These are phyloP conservation scores for Lagodon rhomboides DNA, from an alignment of 2,797 vertebrate species.

Conservation along the genomic window DNA sequence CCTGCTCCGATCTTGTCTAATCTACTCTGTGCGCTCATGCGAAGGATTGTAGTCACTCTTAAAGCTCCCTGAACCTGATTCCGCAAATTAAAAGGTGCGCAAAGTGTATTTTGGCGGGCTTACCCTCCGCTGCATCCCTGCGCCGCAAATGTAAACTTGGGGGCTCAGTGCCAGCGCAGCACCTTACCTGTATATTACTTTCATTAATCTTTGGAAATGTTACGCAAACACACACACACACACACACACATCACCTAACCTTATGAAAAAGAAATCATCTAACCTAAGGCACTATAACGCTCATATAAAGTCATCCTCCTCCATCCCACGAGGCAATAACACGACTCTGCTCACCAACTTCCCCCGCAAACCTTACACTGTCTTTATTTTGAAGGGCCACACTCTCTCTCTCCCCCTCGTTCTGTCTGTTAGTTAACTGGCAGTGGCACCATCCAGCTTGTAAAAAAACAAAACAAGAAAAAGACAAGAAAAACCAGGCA, in stretches of 20 bases:
- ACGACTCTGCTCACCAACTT: slow-evolving; percentile 35
- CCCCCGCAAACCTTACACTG: slow-evolving; percentile 34
- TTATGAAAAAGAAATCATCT: slow-evolving; percentile 28
- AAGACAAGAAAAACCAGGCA: slow-evolving; percentile 10
- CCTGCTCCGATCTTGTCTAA: slow-evolving; percentile 25
- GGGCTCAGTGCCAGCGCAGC: neutral
- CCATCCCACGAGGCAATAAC: slow-evolving; percentile 54
- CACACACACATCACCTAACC: neutral
- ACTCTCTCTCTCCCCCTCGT: neutral
- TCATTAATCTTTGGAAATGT: slow-evolving; percentile 56
- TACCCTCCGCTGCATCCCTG: slow-evolving; percentile 29
- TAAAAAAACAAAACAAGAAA: slow-evolving; percentile 49
- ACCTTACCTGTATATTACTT: slow-evolving; percentile 28
- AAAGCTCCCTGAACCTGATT: slow-evolving; percentile 40
- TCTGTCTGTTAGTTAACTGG: slow-evolving; percentile 74
- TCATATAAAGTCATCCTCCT: slow-evolving; percentile 21
- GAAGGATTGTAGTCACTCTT: slow-evolving; percentile 19
- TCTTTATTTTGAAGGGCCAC: slow-evolving; percentile 19
- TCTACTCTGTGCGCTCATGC: slow-evolving; percentile 18
- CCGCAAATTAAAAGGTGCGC: slow-evolving; percentile 47
- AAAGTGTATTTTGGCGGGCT: slow-evolving; percentile 42
- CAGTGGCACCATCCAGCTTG: slow-evolving; percentile 73
- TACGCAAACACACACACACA: slow-evolving; percentile 2
- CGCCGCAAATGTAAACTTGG: slow-evolving; percentile 45
- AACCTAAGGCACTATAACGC: neutral